Evolutionary conservation across 92 coral and sea anemone species (phyloP).

Genomic region (Epizoanthus illoricatus): DNA sequence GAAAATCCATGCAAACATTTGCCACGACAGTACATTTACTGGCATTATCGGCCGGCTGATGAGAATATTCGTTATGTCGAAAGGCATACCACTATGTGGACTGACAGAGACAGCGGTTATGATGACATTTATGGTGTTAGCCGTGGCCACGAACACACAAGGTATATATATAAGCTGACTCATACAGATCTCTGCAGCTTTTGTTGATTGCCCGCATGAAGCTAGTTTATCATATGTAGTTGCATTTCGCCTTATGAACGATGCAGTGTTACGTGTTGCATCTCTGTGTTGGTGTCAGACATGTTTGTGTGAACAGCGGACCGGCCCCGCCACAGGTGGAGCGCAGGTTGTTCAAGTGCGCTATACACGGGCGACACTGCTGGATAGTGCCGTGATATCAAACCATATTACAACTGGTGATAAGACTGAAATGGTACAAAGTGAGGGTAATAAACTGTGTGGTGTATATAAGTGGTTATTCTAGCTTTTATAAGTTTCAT

Average conservation of each 20-base stretch:
- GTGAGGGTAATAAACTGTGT: too few relatives aligned
- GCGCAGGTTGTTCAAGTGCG: constrained; percentile 17
- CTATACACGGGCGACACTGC: too few relatives aligned
- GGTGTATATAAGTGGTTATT: too few relatives aligned
- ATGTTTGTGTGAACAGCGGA: background rate
- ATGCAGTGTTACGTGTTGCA: background rate
- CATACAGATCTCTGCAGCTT: background rate
- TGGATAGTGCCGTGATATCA: too few relatives aligned
- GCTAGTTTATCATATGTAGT: background rate
- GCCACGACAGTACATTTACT: background rate
- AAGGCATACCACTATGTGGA: background rate
- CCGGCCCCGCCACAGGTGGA: background rate
- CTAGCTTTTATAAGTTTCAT: too few relatives aligned
- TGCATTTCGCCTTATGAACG: background rate
- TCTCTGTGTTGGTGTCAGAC: background rate
- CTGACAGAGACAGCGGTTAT: background rate
- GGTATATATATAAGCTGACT: constrained; percentile 4
- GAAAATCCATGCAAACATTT: background rate
- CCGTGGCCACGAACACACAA: background rate
- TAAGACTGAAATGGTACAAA: too few relatives aligned
- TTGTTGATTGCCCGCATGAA: background rate
- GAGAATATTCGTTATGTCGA: background rate
- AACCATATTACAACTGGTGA: too few relatives aligned
- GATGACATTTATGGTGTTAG: background rate
- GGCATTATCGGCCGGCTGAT: background rate